phyloP scores from a whole-genome alignment of 2,113 vertebrate genomes.

The Phalacrocorax carbo region DNA sequence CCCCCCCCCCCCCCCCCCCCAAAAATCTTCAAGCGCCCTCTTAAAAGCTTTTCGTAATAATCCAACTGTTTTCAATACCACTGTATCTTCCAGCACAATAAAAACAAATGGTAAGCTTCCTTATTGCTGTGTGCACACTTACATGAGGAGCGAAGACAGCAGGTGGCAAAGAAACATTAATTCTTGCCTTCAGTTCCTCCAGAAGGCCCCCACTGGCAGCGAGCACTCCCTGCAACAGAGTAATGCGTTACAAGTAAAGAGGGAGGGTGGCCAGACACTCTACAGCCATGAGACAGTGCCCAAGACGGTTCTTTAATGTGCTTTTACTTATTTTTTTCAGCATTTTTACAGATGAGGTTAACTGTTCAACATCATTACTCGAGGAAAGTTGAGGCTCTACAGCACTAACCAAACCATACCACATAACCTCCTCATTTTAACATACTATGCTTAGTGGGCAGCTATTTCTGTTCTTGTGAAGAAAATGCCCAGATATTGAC shows the following conservation, averaged over 20 bases:
- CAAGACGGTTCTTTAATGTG: neutral
- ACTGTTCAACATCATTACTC: neutral
- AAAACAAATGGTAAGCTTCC: neutral
- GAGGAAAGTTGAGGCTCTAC: neutral
- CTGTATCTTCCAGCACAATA: neutral
- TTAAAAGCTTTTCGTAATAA: neutral
- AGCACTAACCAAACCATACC: neutral
- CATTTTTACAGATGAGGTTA: neutral
- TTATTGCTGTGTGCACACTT: neutral
- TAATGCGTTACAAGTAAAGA: neutral
- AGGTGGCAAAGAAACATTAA: neutral
- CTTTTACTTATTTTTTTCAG: neutral
- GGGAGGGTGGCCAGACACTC: neutral
- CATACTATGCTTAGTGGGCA: neutral
- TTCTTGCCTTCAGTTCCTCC: slow-evolving; percentile 18
- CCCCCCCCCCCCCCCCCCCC: no score
- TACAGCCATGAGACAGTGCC: neutral
- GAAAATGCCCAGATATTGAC: neutral
- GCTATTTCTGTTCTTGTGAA: neutral
- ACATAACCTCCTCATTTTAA: neutral
- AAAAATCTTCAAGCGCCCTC: neutral
- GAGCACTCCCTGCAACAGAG: slow-evolving; percentile 4
- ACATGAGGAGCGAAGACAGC: neutral
- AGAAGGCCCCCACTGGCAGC: neutral
- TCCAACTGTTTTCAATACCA: neutral